Conservation (phyloP, 1,140 invertebrate genomes). For the Musca vetustissima region DNA sequence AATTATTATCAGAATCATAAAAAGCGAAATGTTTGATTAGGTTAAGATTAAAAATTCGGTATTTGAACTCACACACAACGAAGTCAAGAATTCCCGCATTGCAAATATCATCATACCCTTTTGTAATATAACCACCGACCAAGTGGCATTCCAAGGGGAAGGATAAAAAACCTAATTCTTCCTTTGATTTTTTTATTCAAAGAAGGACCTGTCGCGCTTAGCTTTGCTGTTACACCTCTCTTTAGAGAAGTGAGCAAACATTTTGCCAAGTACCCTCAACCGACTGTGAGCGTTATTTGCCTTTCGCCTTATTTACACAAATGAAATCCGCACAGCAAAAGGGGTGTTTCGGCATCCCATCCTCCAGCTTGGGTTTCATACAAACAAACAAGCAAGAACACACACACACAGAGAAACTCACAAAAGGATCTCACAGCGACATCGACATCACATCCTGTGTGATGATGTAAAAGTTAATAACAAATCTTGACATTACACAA, state of each 20-base stretch:
- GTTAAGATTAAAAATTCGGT: background rate
- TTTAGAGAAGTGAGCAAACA: constrained; percentile 7
- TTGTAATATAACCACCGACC: background rate
- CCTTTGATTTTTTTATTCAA: too few species aligned
- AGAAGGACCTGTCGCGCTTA: too few species aligned
- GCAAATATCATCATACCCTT: background rate
- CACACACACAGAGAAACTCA: too few species aligned
- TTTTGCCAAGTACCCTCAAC: constrained; percentile 11
- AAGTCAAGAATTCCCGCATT: too few species aligned
- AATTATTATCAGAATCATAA: background rate
- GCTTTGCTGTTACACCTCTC: too few species aligned
- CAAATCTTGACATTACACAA: constrained; percentile 22
- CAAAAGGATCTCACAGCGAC: too few species aligned
- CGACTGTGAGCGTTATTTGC: constrained; percentile 15
- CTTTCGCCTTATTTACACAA: constrained; percentile 1
- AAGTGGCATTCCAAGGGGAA: background rate
- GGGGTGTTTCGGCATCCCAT: background rate
- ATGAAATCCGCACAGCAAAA: constrained; percentile 3
- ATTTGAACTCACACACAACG: too few species aligned
- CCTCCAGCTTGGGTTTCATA: background rate
- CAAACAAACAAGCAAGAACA: too few species aligned
- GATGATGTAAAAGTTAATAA: constrained; percentile 12
- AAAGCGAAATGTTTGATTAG: constrained; percentile 11
- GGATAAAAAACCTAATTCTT: too few species aligned
- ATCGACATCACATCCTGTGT: background rate